Conservation (phyloP, 2,888 invertebrate genomes). For the Tetragonisca angustula region DNA sequence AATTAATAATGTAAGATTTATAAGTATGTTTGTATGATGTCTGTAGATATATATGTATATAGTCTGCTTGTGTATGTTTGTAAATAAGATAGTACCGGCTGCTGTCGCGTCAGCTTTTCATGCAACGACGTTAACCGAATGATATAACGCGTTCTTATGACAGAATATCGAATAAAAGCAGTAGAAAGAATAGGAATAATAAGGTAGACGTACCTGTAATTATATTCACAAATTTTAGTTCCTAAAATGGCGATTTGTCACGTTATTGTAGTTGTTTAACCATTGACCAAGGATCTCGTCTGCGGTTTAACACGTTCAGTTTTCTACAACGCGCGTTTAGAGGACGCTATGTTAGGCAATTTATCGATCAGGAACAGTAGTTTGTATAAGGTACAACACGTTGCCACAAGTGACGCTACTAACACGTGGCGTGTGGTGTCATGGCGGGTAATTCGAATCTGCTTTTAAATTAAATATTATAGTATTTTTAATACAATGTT, state of each 20-base stretch:
- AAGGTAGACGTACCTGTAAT: slow-evolving; percentile 33
- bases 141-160: slow-evolving; percentile 17
- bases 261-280: slow-evolving; percentile 55
- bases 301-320: slow-evolving; percentile 48
- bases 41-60: background rate
- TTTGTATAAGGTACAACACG: slow-evolving; percentile 1
- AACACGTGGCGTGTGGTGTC: background rate
- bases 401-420: slow-evolving; percentile 31
- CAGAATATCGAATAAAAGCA: background rate
- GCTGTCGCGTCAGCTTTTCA: slow-evolving; percentile 51
- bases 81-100: slow-evolving; percentile 39
- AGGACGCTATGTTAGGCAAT: no score
- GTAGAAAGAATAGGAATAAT: background rate
- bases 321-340: slow-evolving; percentile 13
- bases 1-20: background rate
- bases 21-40: no score
- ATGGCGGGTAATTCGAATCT: slow-evolving; percentile 26
- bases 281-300: slow-evolving; percentile 13
- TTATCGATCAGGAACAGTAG: no score
- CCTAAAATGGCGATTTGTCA: slow-evolving; percentile 8
- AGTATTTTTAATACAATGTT: background rate
- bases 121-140: slow-evolving; percentile 6
- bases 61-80: background rate
- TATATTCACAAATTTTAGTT: background rate
- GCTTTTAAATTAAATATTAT: background rate